Evolutionary conservation across 2,888 invertebrate species (phyloP).

Genomic region (Venusia cambrica): DNA sequence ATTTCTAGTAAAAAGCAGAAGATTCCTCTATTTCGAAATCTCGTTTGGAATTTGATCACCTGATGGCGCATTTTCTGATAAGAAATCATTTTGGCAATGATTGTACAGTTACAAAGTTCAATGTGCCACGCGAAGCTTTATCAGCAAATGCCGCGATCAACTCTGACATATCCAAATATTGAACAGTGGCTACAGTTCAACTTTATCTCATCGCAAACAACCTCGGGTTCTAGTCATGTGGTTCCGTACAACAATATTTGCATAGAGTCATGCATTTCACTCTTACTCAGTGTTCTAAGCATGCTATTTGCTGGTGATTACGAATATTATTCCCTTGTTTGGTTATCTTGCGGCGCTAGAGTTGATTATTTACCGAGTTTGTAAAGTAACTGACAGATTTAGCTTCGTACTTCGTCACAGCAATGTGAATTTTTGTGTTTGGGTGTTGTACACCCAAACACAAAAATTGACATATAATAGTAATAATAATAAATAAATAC

Average conservation of each 20-base stretch:
- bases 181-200: constrained; percentile 15
- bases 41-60: no score
- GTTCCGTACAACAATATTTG: constrained; percentile 46
- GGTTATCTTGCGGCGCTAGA: constrained; percentile 14
- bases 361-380: no score
- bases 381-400: constrained; percentile 1
- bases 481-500: no score
- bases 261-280: constrained; percentile 44
- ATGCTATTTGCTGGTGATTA: constrained; percentile 33
- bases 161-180: constrained; percentile 22
- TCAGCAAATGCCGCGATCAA: constrained; percentile 4
- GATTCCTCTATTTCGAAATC: no score
- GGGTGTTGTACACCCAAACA: no score
- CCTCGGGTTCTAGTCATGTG: constrained; percentile 50
- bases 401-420: no score
- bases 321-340: constrained; percentile 13
- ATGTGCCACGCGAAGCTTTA: constrained; percentile 2
- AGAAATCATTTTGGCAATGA: no score
- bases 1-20: no score
- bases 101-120: no score
- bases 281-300: constrained; percentile 24
- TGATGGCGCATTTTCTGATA: no score
- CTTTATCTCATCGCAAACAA: constrained; percentile 43
- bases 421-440: no score
- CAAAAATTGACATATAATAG: no score